These are phyloP conservation scores for Triops cancriformis DNA, from an alignment of 1,140 invertebrate genomes.

Conservation along the genomic window DNA sequence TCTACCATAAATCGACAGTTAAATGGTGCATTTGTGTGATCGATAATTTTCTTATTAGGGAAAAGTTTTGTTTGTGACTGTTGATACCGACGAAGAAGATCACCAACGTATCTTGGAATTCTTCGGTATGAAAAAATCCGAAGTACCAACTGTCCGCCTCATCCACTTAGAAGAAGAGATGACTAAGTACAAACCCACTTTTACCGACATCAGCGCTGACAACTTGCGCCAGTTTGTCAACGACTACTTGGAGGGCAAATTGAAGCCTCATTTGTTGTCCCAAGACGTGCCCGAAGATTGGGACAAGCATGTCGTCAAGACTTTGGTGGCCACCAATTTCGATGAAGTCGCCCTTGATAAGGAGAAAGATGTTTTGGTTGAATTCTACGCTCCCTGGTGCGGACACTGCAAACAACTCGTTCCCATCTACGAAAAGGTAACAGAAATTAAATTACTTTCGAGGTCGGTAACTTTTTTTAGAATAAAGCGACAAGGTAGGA, in stretches of 20 bases:
- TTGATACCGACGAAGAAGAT: constrained; percentile 90
- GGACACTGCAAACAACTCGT: constrained; percentile 93
- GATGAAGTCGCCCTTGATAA: constrained; percentile 83
- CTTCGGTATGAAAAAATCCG: constrained; percentile 93
- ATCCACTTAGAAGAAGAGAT: constrained; percentile 95
- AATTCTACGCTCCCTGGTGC: constrained; percentile 98
- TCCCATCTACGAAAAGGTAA: constrained; percentile 79
- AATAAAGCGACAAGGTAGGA: no score
- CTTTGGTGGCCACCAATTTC: constrained; percentile 91
- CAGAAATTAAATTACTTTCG: background rate
- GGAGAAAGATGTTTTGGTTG: constrained; percentile 88
- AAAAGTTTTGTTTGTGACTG: constrained; percentile 85
- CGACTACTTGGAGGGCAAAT: constrained; percentile 78
- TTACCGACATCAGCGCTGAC: constrained; percentile 61
- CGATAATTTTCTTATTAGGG: background rate
- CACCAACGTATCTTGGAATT: constrained; percentile 96
- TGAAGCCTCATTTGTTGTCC: constrained; percentile 88
- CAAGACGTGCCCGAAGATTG: constrained; percentile 95
- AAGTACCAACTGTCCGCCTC: constrained; percentile 83
- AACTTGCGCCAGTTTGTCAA: constrained; percentile 75
- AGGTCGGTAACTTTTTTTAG: no score
- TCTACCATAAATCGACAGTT: background rate
- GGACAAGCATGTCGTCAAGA: constrained; percentile 91
- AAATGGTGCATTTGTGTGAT: background rate
- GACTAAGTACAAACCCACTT: constrained; percentile 91